Percentiles rank a stretch among this genome's conserved stretches.
Evolutionary conservation across 2,113 vertebrate genomes (phyloP).

Genomic region (Rhea pennata): DNA sequence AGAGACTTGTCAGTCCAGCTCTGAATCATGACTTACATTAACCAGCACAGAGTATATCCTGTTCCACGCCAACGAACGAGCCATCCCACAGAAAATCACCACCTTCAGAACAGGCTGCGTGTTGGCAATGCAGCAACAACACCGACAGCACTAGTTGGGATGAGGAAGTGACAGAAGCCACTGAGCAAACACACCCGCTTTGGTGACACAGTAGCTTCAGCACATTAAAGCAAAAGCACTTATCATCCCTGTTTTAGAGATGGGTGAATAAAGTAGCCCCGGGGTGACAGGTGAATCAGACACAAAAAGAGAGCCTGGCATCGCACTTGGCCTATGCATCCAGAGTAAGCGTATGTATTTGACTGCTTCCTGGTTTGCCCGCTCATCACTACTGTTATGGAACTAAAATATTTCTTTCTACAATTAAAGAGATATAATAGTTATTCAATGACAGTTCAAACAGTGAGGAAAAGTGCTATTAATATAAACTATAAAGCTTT

Average conservation of each 20-base stretch:
- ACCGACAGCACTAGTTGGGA: too few species aligned
- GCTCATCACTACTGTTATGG: background rate
- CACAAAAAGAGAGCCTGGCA: background rate
- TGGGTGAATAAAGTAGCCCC: background rate
- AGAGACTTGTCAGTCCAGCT: background rate
- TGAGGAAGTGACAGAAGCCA: too few species aligned
- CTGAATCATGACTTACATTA: too few species aligned
- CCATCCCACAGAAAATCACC: too few species aligned
- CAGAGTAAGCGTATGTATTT: rapidly evolving
- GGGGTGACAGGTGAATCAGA: background rate
- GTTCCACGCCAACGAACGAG: too few species aligned
- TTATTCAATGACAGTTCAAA: background rate
- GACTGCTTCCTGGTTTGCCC: background rate
- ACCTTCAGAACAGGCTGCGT: too few species aligned
- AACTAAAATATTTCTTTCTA: background rate
- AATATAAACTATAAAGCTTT: background rate
- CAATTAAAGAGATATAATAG: background rate
- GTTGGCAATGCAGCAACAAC: too few species aligned
- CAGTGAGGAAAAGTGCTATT: background rate
- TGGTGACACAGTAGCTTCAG: background rate
- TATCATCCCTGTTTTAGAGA: background rate
- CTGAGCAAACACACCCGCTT: too few species aligned
- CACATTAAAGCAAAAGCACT: background rate
- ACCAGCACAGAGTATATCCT: too few species aligned
- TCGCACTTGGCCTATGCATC: background rate